phyloP scores from a whole-genome alignment of 2,888 invertebrate species.

The Trissolcus brochymenae region DNA sequence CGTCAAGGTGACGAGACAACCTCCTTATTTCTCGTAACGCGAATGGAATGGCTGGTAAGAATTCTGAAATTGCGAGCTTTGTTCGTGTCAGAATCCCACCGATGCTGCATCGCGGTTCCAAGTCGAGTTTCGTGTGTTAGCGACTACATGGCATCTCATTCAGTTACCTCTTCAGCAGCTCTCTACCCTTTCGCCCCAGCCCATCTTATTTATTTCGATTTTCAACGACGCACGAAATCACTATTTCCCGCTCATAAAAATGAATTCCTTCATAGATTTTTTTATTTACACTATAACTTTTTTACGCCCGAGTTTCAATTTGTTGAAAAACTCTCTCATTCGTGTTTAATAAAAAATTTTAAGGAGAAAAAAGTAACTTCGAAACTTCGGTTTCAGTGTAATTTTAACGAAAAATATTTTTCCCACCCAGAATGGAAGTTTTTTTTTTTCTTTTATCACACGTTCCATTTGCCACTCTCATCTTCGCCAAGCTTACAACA shows the following conservation, averaged over 20 bases:
- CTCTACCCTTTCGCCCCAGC: constrained; percentile 22
- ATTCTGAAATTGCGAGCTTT: constrained; percentile 71
- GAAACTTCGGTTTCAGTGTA: not conserved
- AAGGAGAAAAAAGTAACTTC: not conserved
- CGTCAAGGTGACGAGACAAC: constrained; percentile 61
- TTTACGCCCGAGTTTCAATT: not conserved
- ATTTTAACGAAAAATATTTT: constrained; percentile 13
- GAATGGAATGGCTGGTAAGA: constrained; percentile 62
- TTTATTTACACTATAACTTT: no score
- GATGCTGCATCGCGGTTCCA: constrained; percentile 56
- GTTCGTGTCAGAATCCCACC: constrained; percentile 67
- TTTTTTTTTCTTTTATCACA: constrained; percentile 7
- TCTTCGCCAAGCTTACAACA: constrained; percentile 32
- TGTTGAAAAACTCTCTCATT: not conserved
- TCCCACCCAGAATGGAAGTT: not conserved
- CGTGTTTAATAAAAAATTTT: not conserved
- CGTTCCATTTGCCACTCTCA: constrained; percentile 49
- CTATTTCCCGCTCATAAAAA: constrained; percentile 1
- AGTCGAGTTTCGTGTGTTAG: constrained; percentile 48
- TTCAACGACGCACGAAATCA: constrained; percentile 6
- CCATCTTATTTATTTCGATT: constrained; percentile 36
- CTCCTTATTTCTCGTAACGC: constrained; percentile 65
- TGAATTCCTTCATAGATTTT: not conserved
- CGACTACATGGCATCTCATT: constrained; percentile 49
- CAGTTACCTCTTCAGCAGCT: constrained; percentile 34